phyloP scores from a whole-genome alignment of 2,797 vertebrate genomes.

The Platalea minor region DNA sequence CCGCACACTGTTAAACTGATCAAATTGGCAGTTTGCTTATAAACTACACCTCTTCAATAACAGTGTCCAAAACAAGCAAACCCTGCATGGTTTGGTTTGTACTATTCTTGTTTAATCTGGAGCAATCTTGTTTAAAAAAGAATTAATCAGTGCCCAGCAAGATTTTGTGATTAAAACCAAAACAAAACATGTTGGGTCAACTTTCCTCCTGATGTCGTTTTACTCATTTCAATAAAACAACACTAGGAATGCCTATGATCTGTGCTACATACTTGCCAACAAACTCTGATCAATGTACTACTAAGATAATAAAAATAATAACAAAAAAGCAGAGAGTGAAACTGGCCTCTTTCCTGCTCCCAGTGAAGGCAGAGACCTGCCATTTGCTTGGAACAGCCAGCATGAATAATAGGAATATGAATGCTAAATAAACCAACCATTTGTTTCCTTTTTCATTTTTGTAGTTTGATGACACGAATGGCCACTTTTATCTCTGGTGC shows the following conservation, averaged over 20 bases:
- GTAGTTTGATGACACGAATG: background rate
- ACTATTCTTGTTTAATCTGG: slow-evolving; percentile 45
- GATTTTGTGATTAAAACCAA: background rate
- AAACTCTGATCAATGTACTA: background rate
- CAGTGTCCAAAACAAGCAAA: slow-evolving; percentile 50
- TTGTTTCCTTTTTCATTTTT: background rate
- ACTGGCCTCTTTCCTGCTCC: background rate
- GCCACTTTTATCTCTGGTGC: background rate
- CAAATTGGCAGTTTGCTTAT: slow-evolving; percentile 3
- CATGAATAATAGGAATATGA: background rate
- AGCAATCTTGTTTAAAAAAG: slow-evolving; percentile 9
- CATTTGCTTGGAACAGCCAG: background rate
- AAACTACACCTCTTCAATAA: background rate
- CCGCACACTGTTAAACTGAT: background rate
- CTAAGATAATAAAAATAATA: background rate
- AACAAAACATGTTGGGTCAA: background rate
- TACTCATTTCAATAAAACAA: background rate
- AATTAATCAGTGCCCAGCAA: background rate
- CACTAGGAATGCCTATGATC: background rate
- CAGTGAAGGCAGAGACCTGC: background rate
- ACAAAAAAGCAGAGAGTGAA: background rate
- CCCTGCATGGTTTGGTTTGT: background rate
- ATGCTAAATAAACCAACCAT: background rate
- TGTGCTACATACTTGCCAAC: background rate
- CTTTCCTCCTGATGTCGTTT: background rate